Base-by-base conservation (phyloP, 2,113 vertebrate species). In the Gasterosteus aculeatus region DNA sequence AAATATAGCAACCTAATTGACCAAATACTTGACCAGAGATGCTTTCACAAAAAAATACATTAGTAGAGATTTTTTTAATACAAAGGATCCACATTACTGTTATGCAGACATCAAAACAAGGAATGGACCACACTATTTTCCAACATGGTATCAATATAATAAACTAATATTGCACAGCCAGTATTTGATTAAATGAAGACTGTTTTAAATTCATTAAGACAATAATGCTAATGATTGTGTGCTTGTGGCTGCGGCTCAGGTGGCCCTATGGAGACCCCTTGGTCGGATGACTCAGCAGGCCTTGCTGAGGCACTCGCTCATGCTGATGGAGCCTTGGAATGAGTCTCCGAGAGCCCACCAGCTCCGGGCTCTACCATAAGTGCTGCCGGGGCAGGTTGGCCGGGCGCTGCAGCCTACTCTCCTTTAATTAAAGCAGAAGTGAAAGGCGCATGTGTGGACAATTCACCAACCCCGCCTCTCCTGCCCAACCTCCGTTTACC, bases 271-370 rank as follows among this genome's bases (percentile, higher is more conserved):
- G 82, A 89, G 86, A 69, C 80, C 80, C 80, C 83, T 83, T 61
- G 85, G 81, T 89, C 78, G 29, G 64, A 88, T 93, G 93, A 94
- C 79, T 93, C 92, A 90, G 89, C 88, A 87, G 85, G 76, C 57
- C 41, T 39, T 26, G 57, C 71, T 19, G 41, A 73, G 65, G 78
- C 81, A 83, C 78, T 91, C 82, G 64, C 70, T 91, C 88, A 85
- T 82, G 87, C 85, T 90, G 88, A 86, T 84, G 82, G 85, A 81
- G 78, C 81, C 81, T 78, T 44, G 67, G 78, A 85, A 75, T 58
- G 65, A 85, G 68, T 62, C 77, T 87, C 44, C 47, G 41, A 68
- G 75, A 79, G 89, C 85, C 67, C 75, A 72, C 67, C 77, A 72
- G 60, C 75, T 72, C 80, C 64, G 38, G 65, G 49, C 75, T 79